Percentiles rank a stretch among this genome's conserved stretches.
Evolutionary conservation across 2,888 invertebrate species (phyloP).

Genomic region (Helleia helle): DNA sequence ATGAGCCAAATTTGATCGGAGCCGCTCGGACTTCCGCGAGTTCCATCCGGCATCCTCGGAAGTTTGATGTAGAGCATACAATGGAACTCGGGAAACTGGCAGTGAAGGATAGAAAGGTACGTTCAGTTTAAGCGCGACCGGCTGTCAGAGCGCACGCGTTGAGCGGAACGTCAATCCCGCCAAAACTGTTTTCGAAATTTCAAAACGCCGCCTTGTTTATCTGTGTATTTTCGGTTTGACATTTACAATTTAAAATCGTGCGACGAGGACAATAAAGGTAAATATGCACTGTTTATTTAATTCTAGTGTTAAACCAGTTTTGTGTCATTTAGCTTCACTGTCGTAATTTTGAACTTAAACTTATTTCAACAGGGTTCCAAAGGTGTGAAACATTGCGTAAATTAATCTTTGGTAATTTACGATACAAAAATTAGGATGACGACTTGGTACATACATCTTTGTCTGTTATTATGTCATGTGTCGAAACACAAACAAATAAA

Average conservation of each 20-base stretch:
- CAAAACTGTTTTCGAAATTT: constrained; percentile 30
- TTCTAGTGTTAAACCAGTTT: constrained; percentile 12
- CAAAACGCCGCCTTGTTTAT: constrained; percentile 32
- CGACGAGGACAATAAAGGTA: constrained; percentile 39
- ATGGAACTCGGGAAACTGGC: constrained; percentile 27
- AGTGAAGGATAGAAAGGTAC: constrained; percentile 44
- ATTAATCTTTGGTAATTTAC: constrained; percentile 3
- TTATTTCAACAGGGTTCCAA: neutral
- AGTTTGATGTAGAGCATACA: constrained; percentile 35
- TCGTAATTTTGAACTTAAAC: constrained; percentile 9
- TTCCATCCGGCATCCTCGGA: constrained; percentile 61
- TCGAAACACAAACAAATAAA: constrained; percentile 14
- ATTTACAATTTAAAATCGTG: constrained; percentile 7
- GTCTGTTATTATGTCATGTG: constrained; percentile 11
- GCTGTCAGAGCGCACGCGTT: constrained; percentile 42
- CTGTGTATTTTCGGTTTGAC: constrained; percentile 30
- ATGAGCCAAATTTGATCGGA: constrained; percentile 22
- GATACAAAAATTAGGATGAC: neutral
- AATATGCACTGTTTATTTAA: constrained; percentile 25
- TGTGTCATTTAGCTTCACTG: neutral
- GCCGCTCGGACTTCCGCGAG: constrained; percentile 32
- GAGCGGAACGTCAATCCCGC: constrained; percentile 31
- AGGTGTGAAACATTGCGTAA: neutral
- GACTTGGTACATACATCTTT: neutral
- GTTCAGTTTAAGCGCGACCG: constrained; percentile 57